Conservation (phyloP, 2,113 vertebrate genomes). For the Pterocles orientalis region DNA sequence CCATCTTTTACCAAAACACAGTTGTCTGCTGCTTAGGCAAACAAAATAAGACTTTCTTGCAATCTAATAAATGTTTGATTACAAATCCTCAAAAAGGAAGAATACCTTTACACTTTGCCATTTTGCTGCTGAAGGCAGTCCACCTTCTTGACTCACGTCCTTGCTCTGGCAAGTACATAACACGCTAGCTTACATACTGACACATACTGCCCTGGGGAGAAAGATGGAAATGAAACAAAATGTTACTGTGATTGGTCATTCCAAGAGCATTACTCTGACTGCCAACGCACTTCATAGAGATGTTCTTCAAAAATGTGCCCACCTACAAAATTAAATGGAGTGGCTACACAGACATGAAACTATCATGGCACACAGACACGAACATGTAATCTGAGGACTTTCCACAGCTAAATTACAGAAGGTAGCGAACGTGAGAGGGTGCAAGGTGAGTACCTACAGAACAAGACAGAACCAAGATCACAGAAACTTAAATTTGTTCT, state of each 20-base stretch:
- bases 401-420: not conserved
- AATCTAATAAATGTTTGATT: not conserved
- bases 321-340: not conserved
- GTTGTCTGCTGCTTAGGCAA: not conserved
- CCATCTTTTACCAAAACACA: not conserved
- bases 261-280: not conserved
- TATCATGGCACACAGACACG: not conserved
- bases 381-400: not conserved
- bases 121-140: not conserved
- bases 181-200: not conserved
- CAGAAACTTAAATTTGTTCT: not conserved
- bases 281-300: not conserved
- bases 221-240: not conserved
- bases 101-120: not conserved
- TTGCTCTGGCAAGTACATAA: not conserved
- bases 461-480: not conserved
- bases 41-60: not conserved
- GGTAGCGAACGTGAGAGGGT: not conserved
- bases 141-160: not conserved
- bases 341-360: not conserved
- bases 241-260: not conserved
- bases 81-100: not conserved
- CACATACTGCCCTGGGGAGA: not conserved
- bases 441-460: not conserved
- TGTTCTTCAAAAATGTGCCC: not conserved